phyloP scores from a whole-genome alignment of 1,140 invertebrate species.

The Drosophila kohkoa region DNA sequence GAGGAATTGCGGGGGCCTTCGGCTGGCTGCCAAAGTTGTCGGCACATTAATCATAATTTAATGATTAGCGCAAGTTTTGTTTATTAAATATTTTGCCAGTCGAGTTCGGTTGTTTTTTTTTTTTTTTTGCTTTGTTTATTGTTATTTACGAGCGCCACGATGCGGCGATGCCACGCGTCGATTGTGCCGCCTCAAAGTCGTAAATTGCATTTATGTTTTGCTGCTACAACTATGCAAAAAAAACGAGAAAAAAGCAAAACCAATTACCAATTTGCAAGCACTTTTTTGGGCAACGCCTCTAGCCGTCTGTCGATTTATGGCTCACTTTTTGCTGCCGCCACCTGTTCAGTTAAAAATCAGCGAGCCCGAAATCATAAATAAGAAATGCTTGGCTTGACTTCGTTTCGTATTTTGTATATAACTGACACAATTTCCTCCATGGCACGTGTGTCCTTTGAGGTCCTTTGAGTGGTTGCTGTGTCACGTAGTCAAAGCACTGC shows the following conservation, averaged over 20 bases:
- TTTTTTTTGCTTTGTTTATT: conserved; percentile 5
- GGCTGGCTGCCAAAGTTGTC: conserved; percentile 59
- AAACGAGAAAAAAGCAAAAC: not conserved
- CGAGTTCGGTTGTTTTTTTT: conserved; percentile 12
- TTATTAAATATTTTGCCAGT: conserved; percentile 70
- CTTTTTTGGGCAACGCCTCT: conserved; percentile 23
- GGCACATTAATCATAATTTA: conserved; percentile 79
- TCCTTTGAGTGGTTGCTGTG: conserved; percentile 14
- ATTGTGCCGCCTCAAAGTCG: conserved; percentile 34
- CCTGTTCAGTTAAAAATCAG: not conserved
- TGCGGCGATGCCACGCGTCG: conserved; percentile 66
- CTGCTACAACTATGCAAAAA: conserved; percentile 9
- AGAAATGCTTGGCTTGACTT: not conserved
- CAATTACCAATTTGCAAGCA: conserved; percentile 20
- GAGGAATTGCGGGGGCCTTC: conserved; percentile 11
- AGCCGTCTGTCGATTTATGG: conserved; percentile 18
- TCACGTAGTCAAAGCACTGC: conserved; percentile 22
- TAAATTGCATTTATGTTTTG: conserved; percentile 58
- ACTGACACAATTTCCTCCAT: not conserved
- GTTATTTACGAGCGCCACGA: conserved; percentile 64
- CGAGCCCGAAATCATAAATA: conserved; percentile 16
- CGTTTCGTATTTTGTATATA: not conserved
- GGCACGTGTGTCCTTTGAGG: conserved; percentile 18
- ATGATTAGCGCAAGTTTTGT: conserved; percentile 77
- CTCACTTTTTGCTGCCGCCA: not conserved